Evolutionary conservation across 2,113 vertebrate genomes (phyloP).

Genomic region (Bufo bufo): DNA sequence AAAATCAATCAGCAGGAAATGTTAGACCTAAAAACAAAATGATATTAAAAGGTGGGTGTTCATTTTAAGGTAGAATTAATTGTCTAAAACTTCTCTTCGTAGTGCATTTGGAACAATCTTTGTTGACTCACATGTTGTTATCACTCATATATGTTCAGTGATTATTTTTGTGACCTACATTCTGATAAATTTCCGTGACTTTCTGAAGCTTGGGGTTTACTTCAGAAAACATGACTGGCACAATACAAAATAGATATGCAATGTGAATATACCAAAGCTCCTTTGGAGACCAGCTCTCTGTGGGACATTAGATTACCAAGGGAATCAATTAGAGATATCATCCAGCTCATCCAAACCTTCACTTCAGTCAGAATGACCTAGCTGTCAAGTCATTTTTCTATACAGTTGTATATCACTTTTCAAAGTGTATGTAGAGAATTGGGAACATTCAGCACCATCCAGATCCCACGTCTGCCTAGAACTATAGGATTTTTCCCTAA

Average conservation of each 20-base stretch:
- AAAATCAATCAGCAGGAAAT: background rate
- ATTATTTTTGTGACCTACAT: conserved; percentile 7
- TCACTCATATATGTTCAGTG: background rate
- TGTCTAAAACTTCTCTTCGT: background rate
- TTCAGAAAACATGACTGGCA: background rate
- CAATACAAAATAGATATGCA: background rate
- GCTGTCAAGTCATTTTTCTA: conserved; percentile 1
- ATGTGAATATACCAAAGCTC: background rate
- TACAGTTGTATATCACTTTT: conserved; percentile 26
- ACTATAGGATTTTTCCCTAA: background rate
- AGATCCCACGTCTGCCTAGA: background rate
- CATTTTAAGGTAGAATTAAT: background rate
- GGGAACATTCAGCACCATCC: too few species aligned
- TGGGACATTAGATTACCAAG: background rate
- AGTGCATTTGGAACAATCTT: background rate
- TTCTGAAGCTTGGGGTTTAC: background rate
- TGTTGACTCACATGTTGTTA: background rate
- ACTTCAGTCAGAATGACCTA: conserved; percentile 6
- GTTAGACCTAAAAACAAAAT: background rate
- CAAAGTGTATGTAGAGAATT: background rate
- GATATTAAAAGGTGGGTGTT: background rate
- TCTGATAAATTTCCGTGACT: background rate
- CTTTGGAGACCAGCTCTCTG: background rate
- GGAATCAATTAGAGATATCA: conserved; percentile 38
- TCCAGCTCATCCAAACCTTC: background rate